Conservation (phyloP, 2,888 invertebrate genomes). For the Sipha maydis region DNA sequence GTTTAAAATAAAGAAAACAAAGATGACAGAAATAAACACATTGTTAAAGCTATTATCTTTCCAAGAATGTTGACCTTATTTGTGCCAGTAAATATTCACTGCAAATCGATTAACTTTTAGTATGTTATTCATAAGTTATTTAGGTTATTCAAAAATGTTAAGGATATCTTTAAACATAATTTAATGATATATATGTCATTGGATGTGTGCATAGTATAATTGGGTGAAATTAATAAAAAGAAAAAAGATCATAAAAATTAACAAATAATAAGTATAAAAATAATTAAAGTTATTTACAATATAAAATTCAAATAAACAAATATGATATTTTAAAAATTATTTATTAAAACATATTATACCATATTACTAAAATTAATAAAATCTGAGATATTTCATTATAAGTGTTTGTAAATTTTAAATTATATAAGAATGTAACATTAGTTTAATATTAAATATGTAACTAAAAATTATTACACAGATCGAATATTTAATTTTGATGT, state of each 20-base stretch:
- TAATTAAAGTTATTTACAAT: not conserved
- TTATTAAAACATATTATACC: not conserved
- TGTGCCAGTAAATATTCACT: no score
- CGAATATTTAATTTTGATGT: constrained; percentile 46
- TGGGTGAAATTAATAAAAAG: not conserved
- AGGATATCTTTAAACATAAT: not conserved
- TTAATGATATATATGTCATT: not conserved
- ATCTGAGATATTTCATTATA: not conserved
- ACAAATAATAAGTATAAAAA: constrained; percentile 14
- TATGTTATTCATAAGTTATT: not conserved
- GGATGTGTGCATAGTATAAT: no score
- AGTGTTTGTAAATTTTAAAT: not conserved
- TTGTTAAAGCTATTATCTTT: no score
- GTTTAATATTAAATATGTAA: not conserved
- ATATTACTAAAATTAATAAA: not conserved
- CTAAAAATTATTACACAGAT: constrained; percentile 41
- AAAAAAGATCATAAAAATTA: not conserved
- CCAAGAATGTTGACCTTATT: no score
- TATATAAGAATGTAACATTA: not conserved
- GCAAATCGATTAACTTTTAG: not conserved
- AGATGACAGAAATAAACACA: no score
- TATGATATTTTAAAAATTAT: not conserved
- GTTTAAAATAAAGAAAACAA: no score
- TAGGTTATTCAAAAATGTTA: not conserved
- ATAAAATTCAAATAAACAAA: not conserved